Conservation (phyloP, 2,888 invertebrate genomes). For the Tridacna gigas region DNA sequence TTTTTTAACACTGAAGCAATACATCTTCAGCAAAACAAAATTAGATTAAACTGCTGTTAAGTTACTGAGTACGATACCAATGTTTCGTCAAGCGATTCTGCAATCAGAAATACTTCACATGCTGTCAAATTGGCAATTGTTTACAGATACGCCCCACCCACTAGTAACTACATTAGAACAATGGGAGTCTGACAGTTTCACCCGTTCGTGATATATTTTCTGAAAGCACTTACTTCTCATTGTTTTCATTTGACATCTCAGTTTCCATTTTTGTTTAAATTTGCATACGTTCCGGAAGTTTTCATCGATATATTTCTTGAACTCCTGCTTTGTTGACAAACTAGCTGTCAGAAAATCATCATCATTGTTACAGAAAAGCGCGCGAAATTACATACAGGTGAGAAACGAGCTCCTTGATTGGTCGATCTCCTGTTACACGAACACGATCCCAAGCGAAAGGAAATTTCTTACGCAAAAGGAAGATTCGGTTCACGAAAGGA, state of each 20-base stretch:
- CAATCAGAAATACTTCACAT: no score
- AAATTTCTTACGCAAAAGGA: no score
- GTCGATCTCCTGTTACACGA: not conserved
- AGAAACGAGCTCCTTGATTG: not conserved
- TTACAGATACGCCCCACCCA: slow-evolving; percentile 16
- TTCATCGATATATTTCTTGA: slow-evolving; percentile 22
- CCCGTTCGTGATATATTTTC: not conserved
- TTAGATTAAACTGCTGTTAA: no score
- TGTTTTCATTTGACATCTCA: not conserved
- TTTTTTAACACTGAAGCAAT: no score
- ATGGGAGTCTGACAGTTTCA: not conserved
- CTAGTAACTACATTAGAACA: not conserved
- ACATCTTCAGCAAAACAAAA: no score
- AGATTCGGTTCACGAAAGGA: no score
- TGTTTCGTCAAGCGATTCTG: no score
- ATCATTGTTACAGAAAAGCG: slow-evolving; percentile 13
- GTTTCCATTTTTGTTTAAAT: not conserved
- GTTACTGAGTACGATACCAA: no score
- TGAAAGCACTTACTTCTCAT: not conserved
- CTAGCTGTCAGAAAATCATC: not conserved
- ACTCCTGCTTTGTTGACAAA: slow-evolving; percentile 20
- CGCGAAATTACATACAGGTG: slow-evolving; percentile 8
- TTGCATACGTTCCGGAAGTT: not conserved
- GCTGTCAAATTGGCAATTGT: no score
- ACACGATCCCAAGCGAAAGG: no score